Conservation (phyloP, 1,140 invertebrate genomes). For the Acyrthosiphon pisum region DNA sequence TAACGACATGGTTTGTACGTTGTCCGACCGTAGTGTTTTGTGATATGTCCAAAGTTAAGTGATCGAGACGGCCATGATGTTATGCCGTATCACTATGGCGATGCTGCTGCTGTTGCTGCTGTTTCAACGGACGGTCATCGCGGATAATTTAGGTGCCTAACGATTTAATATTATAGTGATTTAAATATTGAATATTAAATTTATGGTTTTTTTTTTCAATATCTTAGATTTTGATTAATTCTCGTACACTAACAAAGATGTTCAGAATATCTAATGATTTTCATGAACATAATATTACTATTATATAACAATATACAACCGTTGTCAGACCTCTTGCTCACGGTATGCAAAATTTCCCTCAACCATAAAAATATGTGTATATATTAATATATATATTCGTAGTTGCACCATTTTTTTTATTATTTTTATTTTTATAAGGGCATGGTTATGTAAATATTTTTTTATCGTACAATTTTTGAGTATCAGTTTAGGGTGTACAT, state of each 20-base stretch:
- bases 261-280: background rate
- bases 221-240: background rate
- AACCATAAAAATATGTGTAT: slow-evolving; percentile 10
- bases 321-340: background rate
- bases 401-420: background rate
- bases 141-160: slow-evolving; percentile 44
- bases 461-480: background rate
- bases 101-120: background rate
- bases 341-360: background rate
- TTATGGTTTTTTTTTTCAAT: background rate
- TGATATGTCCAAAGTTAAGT: background rate
- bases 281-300: background rate
- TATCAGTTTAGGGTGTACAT: background rate
- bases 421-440: background rate
- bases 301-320: background rate
- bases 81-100: background rate
- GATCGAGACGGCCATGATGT: background rate
- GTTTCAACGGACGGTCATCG: slow-evolving; percentile 13
- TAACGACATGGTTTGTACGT: background rate
- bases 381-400: slow-evolving; percentile 15
- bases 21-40: background rate
- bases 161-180: background rate
- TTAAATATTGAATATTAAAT: background rate
- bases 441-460: background rate
- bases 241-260: background rate